Conservation (phyloP, 2,888 invertebrate species). For the Tricholauxania praeusta region DNA sequence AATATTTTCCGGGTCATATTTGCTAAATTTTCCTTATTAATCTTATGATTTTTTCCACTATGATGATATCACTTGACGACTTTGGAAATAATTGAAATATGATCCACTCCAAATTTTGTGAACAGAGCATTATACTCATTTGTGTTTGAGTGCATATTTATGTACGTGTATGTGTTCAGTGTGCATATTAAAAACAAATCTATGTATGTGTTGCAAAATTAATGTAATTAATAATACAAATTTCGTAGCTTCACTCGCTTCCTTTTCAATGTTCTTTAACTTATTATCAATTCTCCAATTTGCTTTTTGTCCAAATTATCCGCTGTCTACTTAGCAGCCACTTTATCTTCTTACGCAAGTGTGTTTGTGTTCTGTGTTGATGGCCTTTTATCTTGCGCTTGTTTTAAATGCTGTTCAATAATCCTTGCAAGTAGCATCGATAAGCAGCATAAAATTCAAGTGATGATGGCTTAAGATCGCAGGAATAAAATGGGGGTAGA, state of each 20-base stretch:
- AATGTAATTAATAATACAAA: constrained; percentile 28
- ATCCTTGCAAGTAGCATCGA: constrained; percentile 51
- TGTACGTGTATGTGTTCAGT: constrained; percentile 1
- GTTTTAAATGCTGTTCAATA: constrained; percentile 62
- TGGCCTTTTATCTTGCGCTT: constrained; percentile 34
- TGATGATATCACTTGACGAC: too few species aligned
- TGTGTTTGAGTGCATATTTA: constrained; percentile 14
- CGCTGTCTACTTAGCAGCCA: not conserved
- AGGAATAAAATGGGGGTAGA: not conserved
- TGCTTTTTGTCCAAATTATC: not conserved
- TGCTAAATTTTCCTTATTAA: too few species aligned
- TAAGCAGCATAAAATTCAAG: constrained; percentile 1
- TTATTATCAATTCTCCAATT: too few species aligned
- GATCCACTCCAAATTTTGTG: too few species aligned
- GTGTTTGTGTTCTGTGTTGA: too few species aligned
- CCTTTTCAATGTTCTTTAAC: too few species aligned
- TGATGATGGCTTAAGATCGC: not conserved
- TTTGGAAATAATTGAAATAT: too few species aligned
- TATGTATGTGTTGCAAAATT: constrained; percentile 23
- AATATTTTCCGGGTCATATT: too few species aligned
- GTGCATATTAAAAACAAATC: constrained; percentile 41
- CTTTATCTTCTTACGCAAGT: constrained; percentile 1
- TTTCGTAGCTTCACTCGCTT: not conserved
- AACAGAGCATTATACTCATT: not conserved
- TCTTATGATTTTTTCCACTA: too few species aligned